phyloP scores from a whole-genome alignment of 2,113 vertebrate species.

The Carettochelys insculpta region DNA sequence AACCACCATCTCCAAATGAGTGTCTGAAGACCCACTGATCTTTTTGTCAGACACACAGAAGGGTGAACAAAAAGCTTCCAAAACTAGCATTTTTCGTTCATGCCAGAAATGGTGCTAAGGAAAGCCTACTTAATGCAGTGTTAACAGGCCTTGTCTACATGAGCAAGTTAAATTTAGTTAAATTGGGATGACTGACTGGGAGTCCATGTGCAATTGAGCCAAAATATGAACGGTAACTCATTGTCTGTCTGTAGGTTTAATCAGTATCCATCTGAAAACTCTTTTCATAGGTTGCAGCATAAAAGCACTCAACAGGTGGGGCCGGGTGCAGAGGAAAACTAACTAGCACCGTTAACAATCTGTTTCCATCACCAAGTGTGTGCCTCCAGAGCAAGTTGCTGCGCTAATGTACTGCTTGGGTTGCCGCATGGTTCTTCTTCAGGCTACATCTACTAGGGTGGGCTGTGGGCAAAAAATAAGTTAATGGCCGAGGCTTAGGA shows the following conservation, averaged over 20 bases:
- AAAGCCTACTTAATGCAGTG: not conserved
- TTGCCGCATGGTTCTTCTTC: not conserved
- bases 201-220: not conserved
- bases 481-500: not conserved
- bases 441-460: accelerated
- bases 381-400: not conserved
- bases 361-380: not conserved
- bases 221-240: not conserved
- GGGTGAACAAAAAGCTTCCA: slow-evolving; percentile 17
- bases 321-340: not conserved
- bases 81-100: slow-evolving; percentile 27
- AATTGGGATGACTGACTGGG: not conserved
- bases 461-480: not conserved
- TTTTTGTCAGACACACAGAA: not conserved
- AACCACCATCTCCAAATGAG: not conserved
- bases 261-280: accelerated
- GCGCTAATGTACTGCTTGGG: not conserved
- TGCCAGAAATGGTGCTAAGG: not conserved
- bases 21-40: accelerated
- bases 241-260: not conserved
- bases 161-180: not conserved
- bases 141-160: not conserved
- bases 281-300: too few species aligned
- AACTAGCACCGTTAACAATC: not conserved
- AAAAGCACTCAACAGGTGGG: not conserved